phyloP scores from a whole-genome alignment of 2,797 vertebrate species.

The Gobio occitaniae region DNA sequence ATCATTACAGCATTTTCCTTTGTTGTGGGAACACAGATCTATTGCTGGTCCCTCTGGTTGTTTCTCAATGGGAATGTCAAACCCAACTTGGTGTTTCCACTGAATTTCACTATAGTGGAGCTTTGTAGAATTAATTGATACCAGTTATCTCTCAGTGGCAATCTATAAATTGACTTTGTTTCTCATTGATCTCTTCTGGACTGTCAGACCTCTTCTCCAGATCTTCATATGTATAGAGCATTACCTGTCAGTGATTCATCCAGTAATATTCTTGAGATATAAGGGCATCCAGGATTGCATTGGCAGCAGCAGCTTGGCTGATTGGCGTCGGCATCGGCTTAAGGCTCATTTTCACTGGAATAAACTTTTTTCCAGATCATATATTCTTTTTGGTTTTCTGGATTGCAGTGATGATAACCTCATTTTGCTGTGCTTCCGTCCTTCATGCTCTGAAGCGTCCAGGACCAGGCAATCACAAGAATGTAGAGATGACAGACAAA shows the following conservation, averaged over 20 bases:
- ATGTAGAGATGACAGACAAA: neutral
- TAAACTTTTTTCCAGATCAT: conserved; percentile 21
- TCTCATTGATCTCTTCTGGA: conserved; percentile 6
- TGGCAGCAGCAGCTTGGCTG: conserved; percentile 6
- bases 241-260: conserved; percentile 32
- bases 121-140: neutral
- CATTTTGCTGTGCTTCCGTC: conserved; percentile 44
- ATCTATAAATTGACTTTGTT: neutral
- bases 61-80: conserved; percentile 18
- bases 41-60: conserved; percentile 19
- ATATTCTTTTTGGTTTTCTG: conserved; percentile 4
- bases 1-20: neutral
- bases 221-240: conserved; percentile 20
- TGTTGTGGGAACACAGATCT: conserved; percentile 21
- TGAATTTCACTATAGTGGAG: conserved; percentile 38
- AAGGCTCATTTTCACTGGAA: neutral
- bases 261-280: conserved; percentile 1
- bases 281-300: conserved; percentile 4
- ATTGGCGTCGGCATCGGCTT: neutral
- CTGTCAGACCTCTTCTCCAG: conserved; percentile 30
- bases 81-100: conserved; percentile 31
- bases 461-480: conserved; percentile 2
- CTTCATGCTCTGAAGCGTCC: conserved; percentile 1
- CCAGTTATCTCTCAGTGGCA: neutral
- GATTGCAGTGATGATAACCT: neutral